Percentiles rank a stretch among this genome's conserved stretches.
These are phyloP conservation scores for Mionectes olivaceus DNA, from an alignment of 2,797 vertebrate genomes.

Conservation along the genomic window DNA sequence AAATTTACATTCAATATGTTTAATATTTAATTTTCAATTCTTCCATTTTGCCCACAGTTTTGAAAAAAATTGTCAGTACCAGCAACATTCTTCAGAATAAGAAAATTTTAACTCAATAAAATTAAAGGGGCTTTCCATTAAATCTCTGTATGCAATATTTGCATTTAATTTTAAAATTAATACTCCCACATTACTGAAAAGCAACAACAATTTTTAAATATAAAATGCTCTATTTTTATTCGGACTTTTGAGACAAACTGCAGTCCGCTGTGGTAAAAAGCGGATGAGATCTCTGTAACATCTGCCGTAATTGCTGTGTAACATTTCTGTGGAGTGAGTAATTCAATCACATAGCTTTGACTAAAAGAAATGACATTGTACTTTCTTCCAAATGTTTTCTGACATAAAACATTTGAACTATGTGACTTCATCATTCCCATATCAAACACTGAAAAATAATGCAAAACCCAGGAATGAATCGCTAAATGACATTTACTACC, in stretches of 20 bases:
- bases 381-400: not conserved
- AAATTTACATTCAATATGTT: not conserved
- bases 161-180: not conserved
- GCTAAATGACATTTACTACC: not conserved
- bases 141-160: not conserved
- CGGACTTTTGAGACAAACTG: not conserved
- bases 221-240: not conserved
- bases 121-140: not conserved
- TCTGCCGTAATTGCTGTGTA: fast-evolving
- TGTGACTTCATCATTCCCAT: not conserved
- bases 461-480: not conserved
- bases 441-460: not conserved
- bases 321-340: not conserved
- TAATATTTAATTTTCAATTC: not conserved
- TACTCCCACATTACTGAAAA: not conserved
- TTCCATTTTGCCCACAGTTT: not conserved
- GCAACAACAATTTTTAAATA: not conserved
- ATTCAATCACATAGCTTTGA: not conserved
- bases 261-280: not conserved
- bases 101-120: not conserved
- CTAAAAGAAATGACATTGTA: not conserved
- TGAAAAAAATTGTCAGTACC: not conserved
- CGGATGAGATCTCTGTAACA: not conserved
- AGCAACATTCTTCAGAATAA: not conserved
- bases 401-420: not conserved